These are phyloP conservation scores for Daboia siamensis DNA, from an alignment of 2,113 vertebrate genomes.

Conservation along the genomic window DNA sequence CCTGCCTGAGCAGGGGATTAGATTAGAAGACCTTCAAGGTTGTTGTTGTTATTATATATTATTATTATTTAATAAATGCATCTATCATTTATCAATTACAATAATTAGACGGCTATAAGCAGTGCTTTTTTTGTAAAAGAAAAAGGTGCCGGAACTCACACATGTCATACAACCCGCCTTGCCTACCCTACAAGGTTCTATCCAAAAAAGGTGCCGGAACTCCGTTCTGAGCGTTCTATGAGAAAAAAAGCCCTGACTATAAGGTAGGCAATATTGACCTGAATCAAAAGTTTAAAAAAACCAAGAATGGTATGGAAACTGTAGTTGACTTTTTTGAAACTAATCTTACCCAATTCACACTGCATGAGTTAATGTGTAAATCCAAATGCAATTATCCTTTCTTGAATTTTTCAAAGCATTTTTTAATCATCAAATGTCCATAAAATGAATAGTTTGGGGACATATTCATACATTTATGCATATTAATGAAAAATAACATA, in stretches of 20 bases:
- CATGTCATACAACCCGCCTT: no score
- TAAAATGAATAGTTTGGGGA: neutral
- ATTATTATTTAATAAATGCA: neutral
- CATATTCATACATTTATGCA: neutral
- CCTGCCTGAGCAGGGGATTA: no score
- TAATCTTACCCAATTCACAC: neutral
- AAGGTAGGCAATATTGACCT: neutral
- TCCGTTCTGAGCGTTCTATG: no score
- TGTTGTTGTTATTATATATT: no score
- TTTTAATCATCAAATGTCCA: neutral
- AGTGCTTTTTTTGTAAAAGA: no score
- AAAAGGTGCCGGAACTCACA: no score
- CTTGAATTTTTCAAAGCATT: neutral
- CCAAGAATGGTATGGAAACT: neutral
- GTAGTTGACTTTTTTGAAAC: neutral
- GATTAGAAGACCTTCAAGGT: no score
- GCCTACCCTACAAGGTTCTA: no score
- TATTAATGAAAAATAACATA: neutral
- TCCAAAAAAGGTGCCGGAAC: no score
- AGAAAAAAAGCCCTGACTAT: no score
- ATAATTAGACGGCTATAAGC: neutral
- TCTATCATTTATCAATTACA: neutral
- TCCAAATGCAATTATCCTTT: neutral
- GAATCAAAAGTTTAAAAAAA: neutral
- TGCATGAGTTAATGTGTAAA: neutral